Percentiles rank a stretch among this genome's conserved stretches.
These are phyloP conservation scores for Anniella stebbinsi DNA, from an alignment of 2,797 vertebrate genomes.

Conservation along the genomic window DNA sequence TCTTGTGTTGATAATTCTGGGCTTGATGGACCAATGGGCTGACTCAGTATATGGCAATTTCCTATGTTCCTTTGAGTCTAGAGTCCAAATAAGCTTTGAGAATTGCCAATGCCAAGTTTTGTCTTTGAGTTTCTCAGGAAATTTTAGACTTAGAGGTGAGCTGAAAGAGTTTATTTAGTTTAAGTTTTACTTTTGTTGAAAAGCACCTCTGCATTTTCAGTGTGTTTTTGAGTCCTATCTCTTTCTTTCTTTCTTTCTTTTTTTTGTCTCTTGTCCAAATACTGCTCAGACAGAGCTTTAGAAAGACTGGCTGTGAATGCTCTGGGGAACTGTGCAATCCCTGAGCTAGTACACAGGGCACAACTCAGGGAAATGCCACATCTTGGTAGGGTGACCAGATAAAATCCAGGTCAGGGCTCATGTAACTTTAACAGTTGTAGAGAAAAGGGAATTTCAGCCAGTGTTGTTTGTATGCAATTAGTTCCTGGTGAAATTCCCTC, in stretches of 20 bases:
- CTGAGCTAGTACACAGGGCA: not conserved
- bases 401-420: no score
- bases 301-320: not conserved
- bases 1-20: constrained; percentile 40
- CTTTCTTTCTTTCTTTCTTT: not conserved
- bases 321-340: not conserved
- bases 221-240: not conserved
- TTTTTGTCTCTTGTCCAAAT: not conserved
- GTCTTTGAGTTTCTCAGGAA: constrained; percentile 45
- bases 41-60: not conserved
- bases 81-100: constrained; percentile 1
- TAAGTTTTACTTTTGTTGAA: not conserved
- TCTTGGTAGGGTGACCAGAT: no score
- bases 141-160: not conserved
- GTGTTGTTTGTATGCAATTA: no score
- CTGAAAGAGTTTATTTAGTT: not conserved
- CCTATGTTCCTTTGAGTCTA: not conserved
- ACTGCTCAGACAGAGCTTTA: not conserved
- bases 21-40: constrained; percentile 44
- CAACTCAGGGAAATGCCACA: not conserved
- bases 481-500: no score
- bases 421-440: no score
- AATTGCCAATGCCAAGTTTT: constrained; percentile 12
- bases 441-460: no score
- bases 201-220: not conserved